Conservation (phyloP, 2,888 invertebrate genomes). For the Teleogryllus oceanicus region DNA sequence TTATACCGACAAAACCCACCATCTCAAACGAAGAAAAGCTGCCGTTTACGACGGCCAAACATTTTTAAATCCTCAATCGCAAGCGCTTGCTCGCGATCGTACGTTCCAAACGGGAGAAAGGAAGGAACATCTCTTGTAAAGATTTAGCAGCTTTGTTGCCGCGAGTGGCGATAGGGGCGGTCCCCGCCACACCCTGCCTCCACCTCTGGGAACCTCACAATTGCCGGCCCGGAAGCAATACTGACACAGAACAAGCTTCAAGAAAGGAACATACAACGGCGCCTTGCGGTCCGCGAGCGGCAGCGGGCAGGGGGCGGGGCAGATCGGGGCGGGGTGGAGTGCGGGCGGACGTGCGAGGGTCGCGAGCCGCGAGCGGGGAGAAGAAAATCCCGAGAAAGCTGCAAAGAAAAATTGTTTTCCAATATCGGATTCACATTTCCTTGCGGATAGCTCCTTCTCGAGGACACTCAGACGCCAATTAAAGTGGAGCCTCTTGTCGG, state of each 20-base stretch:
- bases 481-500: constrained; percentile 6
- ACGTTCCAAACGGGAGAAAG: background rate
- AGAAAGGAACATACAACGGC: background rate
- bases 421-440: constrained; percentile 49
- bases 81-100: background rate
- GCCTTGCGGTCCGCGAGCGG: background rate
- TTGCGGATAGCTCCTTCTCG: constrained; percentile 7
- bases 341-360: background rate
- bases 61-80: background rate
- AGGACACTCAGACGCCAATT: constrained; percentile 11
- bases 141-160: background rate
- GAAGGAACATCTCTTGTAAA: background rate
- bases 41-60: background rate
- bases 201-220: constrained; percentile 6
- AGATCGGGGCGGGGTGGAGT: background rate
- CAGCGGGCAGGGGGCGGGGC: background rate
- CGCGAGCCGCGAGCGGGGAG: background rate
- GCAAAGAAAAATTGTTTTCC: constrained; percentile 53
- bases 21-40: background rate
- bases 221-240: constrained; percentile 9
- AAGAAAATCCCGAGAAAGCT: constrained; percentile 19
- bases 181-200: background rate
- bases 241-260: constrained; percentile 9
- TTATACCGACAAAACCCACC: no score
- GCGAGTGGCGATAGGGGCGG: background rate